phyloP scores from a whole-genome alignment of 2,797 vertebrate species.

The Pristis pectinata region DNA sequence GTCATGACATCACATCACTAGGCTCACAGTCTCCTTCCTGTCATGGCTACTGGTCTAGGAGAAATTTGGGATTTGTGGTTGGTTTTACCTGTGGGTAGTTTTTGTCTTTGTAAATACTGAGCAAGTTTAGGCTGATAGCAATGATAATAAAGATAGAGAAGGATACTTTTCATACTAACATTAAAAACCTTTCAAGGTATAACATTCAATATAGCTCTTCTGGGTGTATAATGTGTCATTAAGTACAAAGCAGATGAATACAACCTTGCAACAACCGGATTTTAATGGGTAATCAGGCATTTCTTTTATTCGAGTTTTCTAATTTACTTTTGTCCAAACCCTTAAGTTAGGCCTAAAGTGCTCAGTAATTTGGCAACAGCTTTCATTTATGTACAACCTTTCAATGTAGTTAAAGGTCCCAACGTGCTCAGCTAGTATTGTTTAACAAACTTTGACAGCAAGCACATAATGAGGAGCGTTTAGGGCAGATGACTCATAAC shows the following conservation, averaged over 20 bases:
- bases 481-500: background rate
- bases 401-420: background rate
- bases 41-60: background rate
- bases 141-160: background rate
- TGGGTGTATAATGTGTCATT: background rate
- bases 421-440: background rate
- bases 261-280: background rate
- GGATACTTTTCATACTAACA: background rate
- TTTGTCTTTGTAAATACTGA: background rate
- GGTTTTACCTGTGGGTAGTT: background rate
- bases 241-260: background rate
- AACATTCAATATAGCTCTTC: background rate
- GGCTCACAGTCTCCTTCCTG: too few relatives aligned
- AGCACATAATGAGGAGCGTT: too few relatives aligned
- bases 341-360: background rate
- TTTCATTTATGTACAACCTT: background rate
- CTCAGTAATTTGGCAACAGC: background rate
- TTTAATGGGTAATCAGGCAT: background rate
- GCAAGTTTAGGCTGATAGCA: background rate
- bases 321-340: background rate
- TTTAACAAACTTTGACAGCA: background rate
- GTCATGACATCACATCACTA: too few relatives aligned
- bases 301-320: background rate
- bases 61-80: background rate
- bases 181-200: background rate